Evolutionary conservation across 2,797 vertebrate genomes (phyloP).

Genomic region (Peromyscus attwateri): DNA sequence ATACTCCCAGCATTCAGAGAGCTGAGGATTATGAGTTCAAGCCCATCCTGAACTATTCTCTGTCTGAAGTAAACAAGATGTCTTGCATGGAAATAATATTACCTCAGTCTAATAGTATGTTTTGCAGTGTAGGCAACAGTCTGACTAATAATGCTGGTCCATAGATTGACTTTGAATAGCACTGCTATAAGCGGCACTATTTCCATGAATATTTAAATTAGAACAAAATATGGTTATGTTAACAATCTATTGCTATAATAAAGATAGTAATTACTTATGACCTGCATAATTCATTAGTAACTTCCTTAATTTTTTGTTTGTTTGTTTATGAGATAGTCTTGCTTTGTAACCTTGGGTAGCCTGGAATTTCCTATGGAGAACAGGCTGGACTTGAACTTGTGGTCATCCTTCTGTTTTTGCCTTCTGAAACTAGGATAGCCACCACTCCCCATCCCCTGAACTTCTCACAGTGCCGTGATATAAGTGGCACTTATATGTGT

Average conservation of each 20-base stretch:
- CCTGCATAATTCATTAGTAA: neutral
- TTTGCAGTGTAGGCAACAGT: neutral
- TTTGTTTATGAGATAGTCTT: neutral
- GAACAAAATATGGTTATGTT: neutral
- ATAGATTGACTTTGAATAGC: neutral
- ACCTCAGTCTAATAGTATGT: neutral
- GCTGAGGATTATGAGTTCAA: neutral
- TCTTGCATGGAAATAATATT: neutral
- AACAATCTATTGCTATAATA: constrained; percentile 21
- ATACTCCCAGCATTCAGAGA: neutral
- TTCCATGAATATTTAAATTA: constrained; percentile 46
- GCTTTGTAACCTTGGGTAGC: neutral
- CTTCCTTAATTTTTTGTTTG: constrained; percentile 22
- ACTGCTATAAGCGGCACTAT: neutral
- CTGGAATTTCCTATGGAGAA: neutral
- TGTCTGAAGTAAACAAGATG: neutral
- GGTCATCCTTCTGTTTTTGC: neutral
- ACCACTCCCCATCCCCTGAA: neutral
- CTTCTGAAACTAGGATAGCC: neutral
- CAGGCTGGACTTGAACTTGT: neutral
- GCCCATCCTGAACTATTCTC: neutral
- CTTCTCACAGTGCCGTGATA: too few relatives aligned
- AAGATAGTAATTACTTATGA: constrained; percentile 21
- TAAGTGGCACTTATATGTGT: neutral
- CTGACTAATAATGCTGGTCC: neutral